These are phyloP conservation scores for Nannoperca australis DNA, from an alignment of 2,797 vertebrate species.

Conservation along the genomic window DNA sequence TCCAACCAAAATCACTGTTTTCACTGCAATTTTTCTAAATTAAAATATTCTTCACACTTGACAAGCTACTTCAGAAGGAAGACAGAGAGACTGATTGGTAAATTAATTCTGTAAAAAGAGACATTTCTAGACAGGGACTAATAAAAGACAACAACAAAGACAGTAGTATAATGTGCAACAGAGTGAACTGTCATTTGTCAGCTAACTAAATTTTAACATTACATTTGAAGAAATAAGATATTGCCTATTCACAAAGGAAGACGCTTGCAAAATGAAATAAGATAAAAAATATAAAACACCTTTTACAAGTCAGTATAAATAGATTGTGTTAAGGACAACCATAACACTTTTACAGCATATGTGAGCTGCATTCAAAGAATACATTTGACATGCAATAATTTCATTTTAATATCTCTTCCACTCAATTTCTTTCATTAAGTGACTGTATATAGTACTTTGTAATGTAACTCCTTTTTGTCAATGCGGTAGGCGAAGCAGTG, in stretches of 20 bases:
- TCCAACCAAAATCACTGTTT: neutral
- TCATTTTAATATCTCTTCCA: constrained; percentile 16
- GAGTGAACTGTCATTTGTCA: constrained; percentile 32
- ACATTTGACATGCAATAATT: constrained; percentile 9
- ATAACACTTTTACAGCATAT: neutral
- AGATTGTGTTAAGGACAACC: neutral
- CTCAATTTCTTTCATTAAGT: constrained; percentile 39
- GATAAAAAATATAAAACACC: neutral
- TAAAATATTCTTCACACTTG: neutral
- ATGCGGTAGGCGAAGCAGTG: constrained; percentile 36
- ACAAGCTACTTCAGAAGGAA: neutral
- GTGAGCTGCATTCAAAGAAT: neutral
- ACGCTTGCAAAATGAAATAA: neutral
- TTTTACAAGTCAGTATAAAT: neutral
- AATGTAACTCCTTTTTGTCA: constrained; percentile 59
- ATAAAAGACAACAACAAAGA: neutral
- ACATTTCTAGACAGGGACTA: neutral
- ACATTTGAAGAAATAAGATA: neutral
- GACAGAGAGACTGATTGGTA: neutral
- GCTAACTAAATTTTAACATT: neutral
- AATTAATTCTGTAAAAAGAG: neutral
- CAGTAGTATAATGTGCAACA: neutral
- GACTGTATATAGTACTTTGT: constrained; percentile 44
- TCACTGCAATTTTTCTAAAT: neutral
- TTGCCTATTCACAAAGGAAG: neutral